Base-by-base conservation (phyloP, 2,888 invertebrate genomes). In the Metellina segmentata region DNA sequence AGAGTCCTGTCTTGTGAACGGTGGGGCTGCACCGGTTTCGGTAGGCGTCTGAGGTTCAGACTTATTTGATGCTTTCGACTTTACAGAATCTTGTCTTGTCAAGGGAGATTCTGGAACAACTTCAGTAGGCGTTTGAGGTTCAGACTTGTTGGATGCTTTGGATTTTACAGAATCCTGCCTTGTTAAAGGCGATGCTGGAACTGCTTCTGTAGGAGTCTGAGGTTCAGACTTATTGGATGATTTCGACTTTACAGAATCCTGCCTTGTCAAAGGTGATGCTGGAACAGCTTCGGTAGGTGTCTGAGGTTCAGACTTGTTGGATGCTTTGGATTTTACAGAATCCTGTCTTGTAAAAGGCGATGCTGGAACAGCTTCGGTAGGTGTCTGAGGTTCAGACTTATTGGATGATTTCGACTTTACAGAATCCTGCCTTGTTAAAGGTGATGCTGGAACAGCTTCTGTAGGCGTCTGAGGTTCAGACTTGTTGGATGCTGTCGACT, bases 111-210 rank as follows among this genome's bases (percentile, higher is more conserved):
- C 78, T 20, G n/a, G 8, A 5, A 19, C n/a, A 16, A 11, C 71
- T 71, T 90, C 90, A n/a, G 52, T 69, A 7, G 90, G 90, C n/a
- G 90, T 91, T 11, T 53, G 75, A 8, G 86, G 86, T 6, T 70
- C 81, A n/a, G 90, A 90, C 69, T 79, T 13, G 7, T 72, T 61
- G 13, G 78, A 7, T 19, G 78, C 20, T 61, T 85, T 52, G 1
- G 69, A 75, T 48, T 87, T 88, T 49, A 53, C 72, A 34, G 79
- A 79, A 11, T 81, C 81, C 70, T 81, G 83, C 7, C 83, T 83
- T 19, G 72, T n/a, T 7, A 83, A 52, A 16, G 69, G 34, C 2
- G 70, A 70, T 16, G 70, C 77, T 19, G 11, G 74, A 74, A 34
- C 34, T 2, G 69, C 13, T 69, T 34, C 34, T 6, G 61, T 61